These are phyloP conservation scores for Zophobas atratus DNA, from an alignment of 1,140 invertebrate species.

Conservation along the genomic window DNA sequence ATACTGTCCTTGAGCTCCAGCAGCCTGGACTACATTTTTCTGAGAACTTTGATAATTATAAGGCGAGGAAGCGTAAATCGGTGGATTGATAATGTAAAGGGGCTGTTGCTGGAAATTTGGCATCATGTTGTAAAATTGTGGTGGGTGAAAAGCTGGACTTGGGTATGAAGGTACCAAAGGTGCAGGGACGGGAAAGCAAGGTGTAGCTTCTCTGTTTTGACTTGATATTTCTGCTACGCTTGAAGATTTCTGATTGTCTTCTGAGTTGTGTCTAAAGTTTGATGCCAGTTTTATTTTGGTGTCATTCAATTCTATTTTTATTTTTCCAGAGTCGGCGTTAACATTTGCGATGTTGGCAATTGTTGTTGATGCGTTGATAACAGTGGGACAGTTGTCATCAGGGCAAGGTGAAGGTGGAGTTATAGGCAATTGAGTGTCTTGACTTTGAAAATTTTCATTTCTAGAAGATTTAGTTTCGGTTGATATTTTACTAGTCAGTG, in stretches of 20 bases:
- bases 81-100: slow-evolving; percentile 58
- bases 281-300: slow-evolving; percentile 17
- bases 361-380: slow-evolving; percentile 15
- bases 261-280: not conserved
- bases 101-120: slow-evolving; percentile 49
- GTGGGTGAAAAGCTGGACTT: slow-evolving; percentile 49
- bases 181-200: slow-evolving; percentile 57
- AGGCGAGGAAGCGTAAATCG: slow-evolving; percentile 55
- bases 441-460: slow-evolving; percentile 10
- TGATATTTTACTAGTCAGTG: too few species aligned
- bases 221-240: slow-evolving; percentile 18
- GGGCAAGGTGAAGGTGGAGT: slow-evolving; percentile 50
- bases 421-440: not conserved
- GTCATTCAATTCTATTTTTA: slow-evolving; percentile 9
- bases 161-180: slow-evolving; percentile 51
- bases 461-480: too few species aligned
- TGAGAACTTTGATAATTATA: slow-evolving; percentile 45
- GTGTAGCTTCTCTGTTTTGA: slow-evolving; percentile 55
- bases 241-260: slow-evolving; percentile 4
- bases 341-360: slow-evolving; percentile 10
- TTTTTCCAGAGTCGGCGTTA: not conserved
- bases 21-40: slow-evolving; percentile 52
- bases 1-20: slow-evolving; percentile 60
- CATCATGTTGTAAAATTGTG: slow-evolving; percentile 52
- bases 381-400: slow-evolving; percentile 29